These are phyloP conservation scores for Drosophila multiciliata DNA, from an alignment of 2,888 invertebrate species.

Conservation along the genomic window DNA sequence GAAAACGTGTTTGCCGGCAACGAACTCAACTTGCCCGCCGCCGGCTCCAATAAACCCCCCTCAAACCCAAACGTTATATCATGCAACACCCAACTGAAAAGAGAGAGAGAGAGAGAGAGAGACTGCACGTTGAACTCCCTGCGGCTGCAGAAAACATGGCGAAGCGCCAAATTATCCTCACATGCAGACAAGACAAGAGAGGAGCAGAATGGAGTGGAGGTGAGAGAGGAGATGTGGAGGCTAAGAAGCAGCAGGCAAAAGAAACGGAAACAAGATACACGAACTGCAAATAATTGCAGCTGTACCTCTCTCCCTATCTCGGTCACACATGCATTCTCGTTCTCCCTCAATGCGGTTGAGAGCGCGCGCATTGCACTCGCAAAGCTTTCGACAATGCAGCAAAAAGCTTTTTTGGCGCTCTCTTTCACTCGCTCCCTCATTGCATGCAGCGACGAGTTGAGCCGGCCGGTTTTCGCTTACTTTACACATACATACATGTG, in stretches of 20 bases:
- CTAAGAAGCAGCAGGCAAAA: conserved; percentile 42
- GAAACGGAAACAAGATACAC: conserved; percentile 71
- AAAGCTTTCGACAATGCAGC: conserved; percentile 66
- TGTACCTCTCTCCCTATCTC: conserved; percentile 41
- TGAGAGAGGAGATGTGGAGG: conserved; percentile 9
- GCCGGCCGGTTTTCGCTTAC: conserved; percentile 73
- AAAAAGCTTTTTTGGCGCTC: conserved; percentile 66
- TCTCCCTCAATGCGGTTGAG: conserved; percentile 19
- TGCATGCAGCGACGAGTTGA: conserved; percentile 62
- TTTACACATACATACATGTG: conserved; percentile 21
- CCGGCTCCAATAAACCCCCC: conserved; percentile 17
- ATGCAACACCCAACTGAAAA: conserved; percentile 63
- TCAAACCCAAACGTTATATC: conserved; percentile 49
- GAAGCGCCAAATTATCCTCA: conserved; percentile 83
- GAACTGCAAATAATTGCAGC: conserved; percentile 76
- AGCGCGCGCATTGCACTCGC: conserved; percentile 59
- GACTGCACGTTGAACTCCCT: conserved; percentile 38
- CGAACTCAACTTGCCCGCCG: conserved; percentile 44
- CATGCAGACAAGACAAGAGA: conserved; percentile 53
- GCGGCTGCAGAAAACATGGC: conserved; percentile 72
- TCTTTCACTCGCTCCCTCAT: conserved; percentile 2
- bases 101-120: not conserved
- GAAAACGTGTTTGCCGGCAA: conserved; percentile 73
- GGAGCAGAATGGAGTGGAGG: conserved; percentile 3
- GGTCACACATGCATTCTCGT: not conserved